Conservation (phyloP, 2,113 vertebrate species). For the Struthidea cinerea region DNA sequence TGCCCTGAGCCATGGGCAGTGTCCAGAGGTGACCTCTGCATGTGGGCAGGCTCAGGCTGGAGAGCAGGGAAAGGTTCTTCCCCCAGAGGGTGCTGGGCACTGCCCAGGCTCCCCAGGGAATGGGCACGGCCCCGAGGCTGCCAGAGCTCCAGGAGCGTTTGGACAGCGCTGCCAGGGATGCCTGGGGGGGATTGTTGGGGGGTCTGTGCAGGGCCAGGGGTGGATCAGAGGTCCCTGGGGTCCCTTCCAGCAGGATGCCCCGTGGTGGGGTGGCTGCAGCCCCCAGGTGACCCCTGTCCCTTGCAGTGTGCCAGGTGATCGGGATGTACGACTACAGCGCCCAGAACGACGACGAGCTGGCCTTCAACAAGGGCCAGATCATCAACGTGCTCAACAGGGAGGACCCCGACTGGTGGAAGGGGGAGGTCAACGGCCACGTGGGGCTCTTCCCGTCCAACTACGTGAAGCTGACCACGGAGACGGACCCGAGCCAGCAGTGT, state of each 20-base stretch:
- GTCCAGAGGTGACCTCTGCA: background rate
- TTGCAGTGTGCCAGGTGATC: conserved; percentile 94
- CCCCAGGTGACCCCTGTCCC: background rate
- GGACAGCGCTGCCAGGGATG: background rate
- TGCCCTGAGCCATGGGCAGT: background rate
- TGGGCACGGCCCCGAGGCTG: background rate
- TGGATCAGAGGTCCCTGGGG: background rate
- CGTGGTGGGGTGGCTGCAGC: accelerated
- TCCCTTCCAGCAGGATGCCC: background rate
- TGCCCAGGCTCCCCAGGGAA: background rate
- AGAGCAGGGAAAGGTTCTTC: accelerated
- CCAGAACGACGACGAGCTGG: conserved; percentile 98
- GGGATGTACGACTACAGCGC: conserved; percentile 98
- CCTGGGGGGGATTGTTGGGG: background rate
- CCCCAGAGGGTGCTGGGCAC: background rate
- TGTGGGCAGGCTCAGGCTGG: background rate
- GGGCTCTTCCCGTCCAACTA: conserved; percentile 99
- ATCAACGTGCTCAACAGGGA: conserved; percentile 96
- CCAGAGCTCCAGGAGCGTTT: background rate
- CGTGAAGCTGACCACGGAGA: conserved; percentile 96
- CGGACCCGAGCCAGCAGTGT: conserved; percentile 99
- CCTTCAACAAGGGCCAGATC: conserved; percentile 96
- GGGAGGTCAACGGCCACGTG: conserved; percentile 90
- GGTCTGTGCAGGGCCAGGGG: background rate
- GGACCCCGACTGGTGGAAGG: conserved; percentile 99